phyloP scores from a whole-genome alignment of 2,888 invertebrate genomes.

The Ceratothoa steindachneri region DNA sequence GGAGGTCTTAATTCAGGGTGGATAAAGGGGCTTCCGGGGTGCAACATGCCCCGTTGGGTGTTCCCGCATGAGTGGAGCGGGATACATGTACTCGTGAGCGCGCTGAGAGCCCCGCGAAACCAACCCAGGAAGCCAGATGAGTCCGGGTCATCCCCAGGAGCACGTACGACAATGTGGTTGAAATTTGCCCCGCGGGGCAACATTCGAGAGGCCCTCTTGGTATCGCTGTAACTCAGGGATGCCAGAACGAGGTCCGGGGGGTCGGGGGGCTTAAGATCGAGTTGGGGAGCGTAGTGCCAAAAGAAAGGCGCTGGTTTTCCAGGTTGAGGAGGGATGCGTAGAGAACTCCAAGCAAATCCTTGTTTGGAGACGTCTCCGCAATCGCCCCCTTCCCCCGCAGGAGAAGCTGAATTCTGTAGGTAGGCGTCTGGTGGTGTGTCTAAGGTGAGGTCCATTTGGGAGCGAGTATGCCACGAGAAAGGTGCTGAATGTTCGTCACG shows the following conservation, averaged over 20 bases:
- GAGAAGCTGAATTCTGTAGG: slow-evolving; percentile 5
- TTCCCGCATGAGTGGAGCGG: slow-evolving; percentile 23
- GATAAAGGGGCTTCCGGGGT: not conserved
- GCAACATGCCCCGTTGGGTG: not conserved
- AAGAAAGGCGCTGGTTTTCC: slow-evolving; percentile 34
- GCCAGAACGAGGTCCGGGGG: slow-evolving; percentile 33
- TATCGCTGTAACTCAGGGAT: not conserved
- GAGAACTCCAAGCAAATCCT: slow-evolving; percentile 13
- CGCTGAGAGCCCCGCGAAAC: slow-evolving; percentile 28
- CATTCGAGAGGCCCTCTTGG: not conserved
- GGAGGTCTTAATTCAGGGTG: slow-evolving; percentile 28
- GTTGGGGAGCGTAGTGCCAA: slow-evolving; percentile 45
- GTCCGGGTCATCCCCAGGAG: slow-evolving; percentile 16
- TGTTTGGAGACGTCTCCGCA: slow-evolving; percentile 22
- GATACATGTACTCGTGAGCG: slow-evolving; percentile 38
- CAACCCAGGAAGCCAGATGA: slow-evolving; percentile 25
- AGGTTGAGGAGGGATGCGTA: slow-evolving; percentile 23
- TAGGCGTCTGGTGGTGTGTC: slow-evolving; percentile 43
- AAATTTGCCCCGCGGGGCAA: not conserved
- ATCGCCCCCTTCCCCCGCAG: slow-evolving; percentile 9
- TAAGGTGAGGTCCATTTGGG: slow-evolving; percentile 46
- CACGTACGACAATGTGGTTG: slow-evolving; percentile 31
- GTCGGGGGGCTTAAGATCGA: slow-evolving; percentile 24
- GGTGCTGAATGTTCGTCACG: slow-evolving; percentile 81
- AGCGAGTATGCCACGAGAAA: slow-evolving; percentile 63